Conservation (phyloP, 1,140 invertebrate genomes). For the Melitaea cinxia region DNA sequence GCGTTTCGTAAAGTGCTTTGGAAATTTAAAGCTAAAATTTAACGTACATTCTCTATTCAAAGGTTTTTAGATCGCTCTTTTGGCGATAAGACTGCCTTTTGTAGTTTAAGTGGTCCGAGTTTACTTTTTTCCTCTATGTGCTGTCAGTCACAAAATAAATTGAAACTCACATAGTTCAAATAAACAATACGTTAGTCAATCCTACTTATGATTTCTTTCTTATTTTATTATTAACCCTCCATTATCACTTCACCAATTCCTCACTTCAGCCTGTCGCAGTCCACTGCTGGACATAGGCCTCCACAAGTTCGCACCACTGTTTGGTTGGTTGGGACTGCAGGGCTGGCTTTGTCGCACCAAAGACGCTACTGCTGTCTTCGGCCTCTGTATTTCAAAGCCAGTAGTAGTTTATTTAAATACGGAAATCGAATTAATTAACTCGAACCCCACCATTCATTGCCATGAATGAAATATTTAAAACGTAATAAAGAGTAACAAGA, state of each 20-base stretch:
- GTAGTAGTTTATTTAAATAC: not conserved
- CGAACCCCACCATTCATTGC: not conserved
- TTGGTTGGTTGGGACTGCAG: no score
- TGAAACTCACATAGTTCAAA: no score
- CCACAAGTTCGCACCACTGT: no score
- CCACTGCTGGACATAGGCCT: no score
- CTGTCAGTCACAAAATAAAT: not conserved
- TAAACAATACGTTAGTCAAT: no score
- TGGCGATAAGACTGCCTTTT: not conserved
- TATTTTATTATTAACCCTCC: no score
- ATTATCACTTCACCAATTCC: no score
- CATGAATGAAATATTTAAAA: conserved; percentile 29
- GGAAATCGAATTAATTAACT: not conserved
- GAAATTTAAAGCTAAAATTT: conserved; percentile 6
- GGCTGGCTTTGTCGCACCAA: no score
- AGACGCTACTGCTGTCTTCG: no score
- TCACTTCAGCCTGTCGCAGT: no score
- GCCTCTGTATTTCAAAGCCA: no score
- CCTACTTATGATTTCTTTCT: no score
- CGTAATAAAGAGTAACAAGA: conserved; percentile 18
- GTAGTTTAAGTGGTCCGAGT: not conserved
- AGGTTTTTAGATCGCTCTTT: not conserved
- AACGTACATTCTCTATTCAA: conserved; percentile 8
- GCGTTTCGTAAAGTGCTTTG: not conserved
- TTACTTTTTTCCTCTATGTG: not conserved